Evolutionary conservation across 2,797 vertebrate genomes (phyloP), one percentile per base, ranked within the genome.

Genomic region (Hemibagrus guttatus): DNA sequence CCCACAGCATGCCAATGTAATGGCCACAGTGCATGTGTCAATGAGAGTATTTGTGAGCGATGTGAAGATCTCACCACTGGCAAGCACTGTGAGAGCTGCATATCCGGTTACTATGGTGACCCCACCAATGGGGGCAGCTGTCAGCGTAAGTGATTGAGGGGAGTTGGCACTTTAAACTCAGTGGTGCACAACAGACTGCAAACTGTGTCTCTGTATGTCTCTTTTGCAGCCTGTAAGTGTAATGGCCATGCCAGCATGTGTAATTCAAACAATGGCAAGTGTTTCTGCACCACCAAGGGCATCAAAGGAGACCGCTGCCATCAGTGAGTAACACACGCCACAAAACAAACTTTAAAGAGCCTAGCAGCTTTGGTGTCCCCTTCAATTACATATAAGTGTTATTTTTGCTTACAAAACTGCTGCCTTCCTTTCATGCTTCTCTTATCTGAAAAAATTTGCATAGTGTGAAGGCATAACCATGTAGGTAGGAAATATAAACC

Each of bases 261-360:
- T 92, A 98, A 98, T 91, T 95, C 97, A 16, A 98, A 96, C 93
- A 97, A 96, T 0, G 98, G 98, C 75, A 99, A 99, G 90, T 99
- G 98, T 74, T 99, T 98, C 96, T 99, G 98, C 91, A 99, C 98
- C 86, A 99, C 98, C 83, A 99, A 99, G 90, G 98, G 98, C 49
- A 98, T 99, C 91, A 99, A 99, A 94, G 98, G 98, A 89, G 98
- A 99, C 0, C 96, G 98, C 88, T 99, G 98, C 92, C 97, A 99
- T 89, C 95, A 98, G 98, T 99, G 93, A 99, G 98, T 97, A 16
- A 11, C 46, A 68, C 39, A 5, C n/a, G 2, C 39, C 21, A 42
- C 72, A 39, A 17, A 17, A 42, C 54, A 35, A 63, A 64, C 35
- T 54, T 76, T 64, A 3, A 82, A 82, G n/a, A 64, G 39, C 0